Conservation (phyloP, 2,113 vertebrate species). For the Psittacara wagleri region DNA sequence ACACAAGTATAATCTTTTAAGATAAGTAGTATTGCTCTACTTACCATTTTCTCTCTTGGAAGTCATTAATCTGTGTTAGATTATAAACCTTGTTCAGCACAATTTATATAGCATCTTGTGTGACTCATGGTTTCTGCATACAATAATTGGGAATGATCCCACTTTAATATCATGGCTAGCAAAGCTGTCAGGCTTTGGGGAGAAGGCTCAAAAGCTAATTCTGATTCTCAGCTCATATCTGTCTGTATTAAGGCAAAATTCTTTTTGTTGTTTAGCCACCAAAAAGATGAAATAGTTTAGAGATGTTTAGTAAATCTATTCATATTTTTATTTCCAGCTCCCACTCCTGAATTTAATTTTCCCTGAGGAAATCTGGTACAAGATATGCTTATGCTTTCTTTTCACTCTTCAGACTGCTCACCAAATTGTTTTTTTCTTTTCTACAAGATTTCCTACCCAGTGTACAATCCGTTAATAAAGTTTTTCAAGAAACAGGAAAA, state of each 20-base stretch:
- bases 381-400: slow-evolving; percentile 14
- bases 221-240: background rate
- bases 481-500: background rate
- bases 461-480: background rate
- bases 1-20: background rate
- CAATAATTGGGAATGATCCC: background rate
- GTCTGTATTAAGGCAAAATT: background rate
- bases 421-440: background rate
- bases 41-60: background rate
- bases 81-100: background rate
- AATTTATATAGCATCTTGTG: background rate
- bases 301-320: background rate
- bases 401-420: slow-evolving; percentile 20
- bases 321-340: slow-evolving; percentile 25
- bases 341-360: slow-evolving; percentile 12
- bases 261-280: background rate
- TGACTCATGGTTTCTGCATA: background rate
- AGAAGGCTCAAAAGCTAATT: background rate
- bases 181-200: background rate
- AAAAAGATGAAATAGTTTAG: background rate
- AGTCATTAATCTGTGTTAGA: background rate
- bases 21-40: background rate
- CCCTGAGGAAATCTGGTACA: slow-evolving; percentile 6
- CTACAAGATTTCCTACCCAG: background rate
- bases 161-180: background rate